Evolutionary conservation across 2,888 invertebrate species (phyloP).

Genomic region (Octodonta nipae): DNA sequence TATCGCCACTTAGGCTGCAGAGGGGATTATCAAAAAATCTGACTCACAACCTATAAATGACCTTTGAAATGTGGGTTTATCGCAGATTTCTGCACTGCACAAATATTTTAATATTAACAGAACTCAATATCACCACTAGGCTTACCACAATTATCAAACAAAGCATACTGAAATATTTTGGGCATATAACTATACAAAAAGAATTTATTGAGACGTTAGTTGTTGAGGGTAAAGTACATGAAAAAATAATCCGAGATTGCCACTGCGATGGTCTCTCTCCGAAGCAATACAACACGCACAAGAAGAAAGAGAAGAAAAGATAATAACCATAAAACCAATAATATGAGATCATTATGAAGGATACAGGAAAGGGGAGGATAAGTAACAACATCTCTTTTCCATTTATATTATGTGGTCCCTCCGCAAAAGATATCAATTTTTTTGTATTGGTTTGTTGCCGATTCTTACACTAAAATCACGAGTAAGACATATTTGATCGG

Average conservation of each 20-base stretch:
- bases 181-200: neutral
- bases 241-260: neutral
- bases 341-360: conserved; percentile 1
- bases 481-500: too few species aligned
- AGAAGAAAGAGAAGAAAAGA: conserved; percentile 1
- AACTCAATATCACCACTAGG: neutral
- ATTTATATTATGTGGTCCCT: too few species aligned
- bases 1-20: conserved; percentile 1
- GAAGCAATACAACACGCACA: conserved; percentile 1
- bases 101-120: too few species aligned
- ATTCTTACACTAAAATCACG: too few species aligned
- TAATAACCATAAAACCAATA: neutral
- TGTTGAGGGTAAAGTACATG: conserved; percentile 1
- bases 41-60: neutral
- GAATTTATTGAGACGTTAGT: neutral
- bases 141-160: conserved; percentile 1
- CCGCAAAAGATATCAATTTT: too few species aligned
- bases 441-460: too few species aligned
- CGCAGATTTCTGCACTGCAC: neutral
- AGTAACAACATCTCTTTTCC: too few species aligned
- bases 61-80: conserved; percentile 1
- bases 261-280: conserved; percentile 1
- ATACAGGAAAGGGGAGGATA: neutral
- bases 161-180: neutral
- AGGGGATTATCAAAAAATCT: neutral